Base-by-base conservation (phyloP, 1,140 invertebrate species). In the Belonocnema kinseyi region DNA sequence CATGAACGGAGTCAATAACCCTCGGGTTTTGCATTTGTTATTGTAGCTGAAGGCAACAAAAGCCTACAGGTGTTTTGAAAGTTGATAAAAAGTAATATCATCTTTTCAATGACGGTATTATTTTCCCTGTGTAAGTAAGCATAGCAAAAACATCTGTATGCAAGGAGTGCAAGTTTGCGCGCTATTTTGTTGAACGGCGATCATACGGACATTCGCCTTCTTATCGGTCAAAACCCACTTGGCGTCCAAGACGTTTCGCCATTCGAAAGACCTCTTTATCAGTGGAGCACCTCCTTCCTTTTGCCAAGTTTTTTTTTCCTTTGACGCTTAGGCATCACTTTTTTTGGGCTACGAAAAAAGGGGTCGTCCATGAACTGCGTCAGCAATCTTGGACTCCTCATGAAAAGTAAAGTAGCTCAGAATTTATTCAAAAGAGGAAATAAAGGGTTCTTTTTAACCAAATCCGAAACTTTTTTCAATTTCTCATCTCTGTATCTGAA, bases 181-280 rank as follows among this genome's bases (percentile, higher is more conserved):
- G 58, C 58, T 61, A 61, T 66, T 66, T 66, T 13, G 61, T 66
- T 66, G 26, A 40, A 66, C 61, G 26, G 61, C 26, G 61, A 66
- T 66, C 61, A 66, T 40, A 66, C 75, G 78, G 82, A 80, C 76
- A 66, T 26, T 83, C 78, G 80, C 80, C 75, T 81, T 84, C 81
- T 83, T 85, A 86, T 86, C 83, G 79, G 85, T 85, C 84, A 84
- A 86, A 81, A 82, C 82, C 82, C 83, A 84, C 83, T 82, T 80
- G 80, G 77, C 61, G 61, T 66, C 54, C 72, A 73, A 33, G 71
- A 72, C 52, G 56, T 73, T 74, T 73, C 73, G 74, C 21, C 70
- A 72, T 76, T 76, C 54, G 70, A 81, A 83, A 86, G 80, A 84
- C 81, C 81, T 84, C 83, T 80, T 86, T 86, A 83, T 86, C 85